Evolutionary conservation across 2,113 vertebrate species (phyloP), one percentile per base, ranked within the genome.

Genomic region (Atractosteus spatula): DNA sequence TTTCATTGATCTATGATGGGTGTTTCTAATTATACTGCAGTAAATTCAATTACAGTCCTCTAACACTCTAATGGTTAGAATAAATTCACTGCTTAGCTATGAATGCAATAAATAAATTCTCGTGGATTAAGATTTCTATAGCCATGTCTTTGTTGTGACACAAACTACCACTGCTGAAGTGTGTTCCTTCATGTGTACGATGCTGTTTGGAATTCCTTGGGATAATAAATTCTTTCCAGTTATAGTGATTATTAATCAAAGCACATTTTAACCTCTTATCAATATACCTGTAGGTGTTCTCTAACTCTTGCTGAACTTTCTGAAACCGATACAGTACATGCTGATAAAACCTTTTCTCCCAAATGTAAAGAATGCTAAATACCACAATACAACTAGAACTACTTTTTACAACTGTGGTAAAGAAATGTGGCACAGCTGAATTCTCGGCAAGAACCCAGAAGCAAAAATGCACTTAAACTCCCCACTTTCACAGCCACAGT

Each of bases 1-100:
- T 29, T 29, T 29, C 29, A 29, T 29, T 29, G 29, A 29, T 29
- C 67, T 12, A 12, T 65, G 55, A 66, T 42, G 57, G 55, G 54
- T 41, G 17, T n/a, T 41, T 17, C 71, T n/a, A 56, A 44, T 8
- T 16, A 42, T 55, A 42, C 7, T 57, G 59, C 55, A 47, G n/a
- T 0, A 6, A 4, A 45, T 75, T 13, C 47, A 70, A 73, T 29
- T 61, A 3, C 68, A 73, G 44, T n/a, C 57, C 51, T 59, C 70
- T 66, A 63, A 62, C 62, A 7, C 71, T 45, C 79, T 83, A 56
- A 47, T 77, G 79, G 59, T 65, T 70, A 78, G 13, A 63, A 59
- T 55, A 14, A 41, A 65, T 74, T 10, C 10, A 79, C n/a, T 66
- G 44, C 47, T 64, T 3, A 3, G 62, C 7, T 8, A n/a, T 57